phyloP scores from a whole-genome alignment of 2,797 vertebrate genomes.

The Potorous gilbertii region DNA sequence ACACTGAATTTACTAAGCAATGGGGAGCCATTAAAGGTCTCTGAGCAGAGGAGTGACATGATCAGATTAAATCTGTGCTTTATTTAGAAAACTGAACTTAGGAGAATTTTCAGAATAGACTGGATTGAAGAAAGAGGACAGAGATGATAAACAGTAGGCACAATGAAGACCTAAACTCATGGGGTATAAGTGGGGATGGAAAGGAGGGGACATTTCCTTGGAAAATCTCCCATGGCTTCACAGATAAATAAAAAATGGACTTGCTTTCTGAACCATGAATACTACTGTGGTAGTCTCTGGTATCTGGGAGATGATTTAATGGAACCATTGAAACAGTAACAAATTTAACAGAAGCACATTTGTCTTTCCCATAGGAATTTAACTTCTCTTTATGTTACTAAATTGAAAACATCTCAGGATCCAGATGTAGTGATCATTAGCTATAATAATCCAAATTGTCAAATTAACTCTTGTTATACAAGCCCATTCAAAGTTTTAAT shows the following conservation, averaged over 20 bases:
- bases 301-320: constrained; percentile 22
- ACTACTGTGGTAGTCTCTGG: neutral
- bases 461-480: constrained; percentile 43
- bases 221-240: constrained; percentile 30
- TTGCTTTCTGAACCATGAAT: constrained; percentile 34
- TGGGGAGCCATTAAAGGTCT: neutral
- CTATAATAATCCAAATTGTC: constrained; percentile 36
- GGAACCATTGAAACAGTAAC: constrained; percentile 6
- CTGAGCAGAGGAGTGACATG: neutral
- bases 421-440: constrained; percentile 31
- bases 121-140: neutral
- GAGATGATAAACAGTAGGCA: neutral
- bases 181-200: neutral
- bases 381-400: constrained; percentile 45
- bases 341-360: constrained; percentile 37
- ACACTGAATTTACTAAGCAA: neutral
- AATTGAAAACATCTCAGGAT: constrained; percentile 53
- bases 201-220: neutral
- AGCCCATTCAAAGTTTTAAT: constrained; percentile 43
- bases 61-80: neutral
- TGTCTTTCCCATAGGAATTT: constrained; percentile 25
- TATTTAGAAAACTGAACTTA: neutral
- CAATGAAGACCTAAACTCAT: neutral
- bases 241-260: neutral
- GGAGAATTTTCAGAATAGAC: neutral